These are phyloP conservation scores for Eilema caniola DNA, from an alignment of 2,888 invertebrate species.

Conservation along the genomic window DNA sequence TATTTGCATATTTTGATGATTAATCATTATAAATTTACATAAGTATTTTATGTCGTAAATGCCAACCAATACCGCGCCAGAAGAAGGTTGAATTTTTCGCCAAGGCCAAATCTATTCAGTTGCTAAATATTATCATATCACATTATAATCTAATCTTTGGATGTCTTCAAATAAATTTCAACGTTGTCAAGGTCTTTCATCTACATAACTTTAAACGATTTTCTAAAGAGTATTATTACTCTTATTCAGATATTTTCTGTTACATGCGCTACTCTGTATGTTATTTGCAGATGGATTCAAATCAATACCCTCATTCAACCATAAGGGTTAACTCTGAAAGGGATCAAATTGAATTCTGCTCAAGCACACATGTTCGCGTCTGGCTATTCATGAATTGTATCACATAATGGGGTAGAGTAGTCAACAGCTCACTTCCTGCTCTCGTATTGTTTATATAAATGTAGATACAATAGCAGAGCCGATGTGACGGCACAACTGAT, in stretches of 20 bases:
- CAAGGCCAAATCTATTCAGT: conserved; percentile 2
- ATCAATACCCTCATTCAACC: conserved; percentile 75
- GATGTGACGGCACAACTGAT: conserved; percentile 35
- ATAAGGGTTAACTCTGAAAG: conserved; percentile 79
- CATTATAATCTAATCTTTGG: conserved; percentile 37
- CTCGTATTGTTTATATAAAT: conserved; percentile 53
- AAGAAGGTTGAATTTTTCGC: conserved; percentile 17
- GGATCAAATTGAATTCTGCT: conserved; percentile 82
- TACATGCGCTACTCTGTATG: conserved; percentile 43
- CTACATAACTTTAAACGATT: not conserved
- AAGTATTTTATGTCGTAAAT: not conserved
- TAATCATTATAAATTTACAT: conserved; percentile 60
- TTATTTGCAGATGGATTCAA: conserved; percentile 76
- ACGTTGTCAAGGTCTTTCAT: conserved; percentile 4
- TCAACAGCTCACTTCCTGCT: conserved; percentile 77
- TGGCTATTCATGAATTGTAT: conserved; percentile 82
- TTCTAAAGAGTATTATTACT: not conserved
- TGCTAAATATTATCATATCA: conserved; percentile 24
- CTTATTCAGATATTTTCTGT: not conserved
- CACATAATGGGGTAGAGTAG: conserved; percentile 77
- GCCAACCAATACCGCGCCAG: conserved; percentile 25
- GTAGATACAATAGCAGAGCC: conserved; percentile 34
- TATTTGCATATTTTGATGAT: conserved; percentile 79
- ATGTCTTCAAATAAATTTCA: conserved; percentile 23
- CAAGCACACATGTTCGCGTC: conserved; percentile 78